Evolutionary conservation across 1,140 invertebrate species (phyloP).

Genomic region (Archegozetes longisetosus): DNA sequence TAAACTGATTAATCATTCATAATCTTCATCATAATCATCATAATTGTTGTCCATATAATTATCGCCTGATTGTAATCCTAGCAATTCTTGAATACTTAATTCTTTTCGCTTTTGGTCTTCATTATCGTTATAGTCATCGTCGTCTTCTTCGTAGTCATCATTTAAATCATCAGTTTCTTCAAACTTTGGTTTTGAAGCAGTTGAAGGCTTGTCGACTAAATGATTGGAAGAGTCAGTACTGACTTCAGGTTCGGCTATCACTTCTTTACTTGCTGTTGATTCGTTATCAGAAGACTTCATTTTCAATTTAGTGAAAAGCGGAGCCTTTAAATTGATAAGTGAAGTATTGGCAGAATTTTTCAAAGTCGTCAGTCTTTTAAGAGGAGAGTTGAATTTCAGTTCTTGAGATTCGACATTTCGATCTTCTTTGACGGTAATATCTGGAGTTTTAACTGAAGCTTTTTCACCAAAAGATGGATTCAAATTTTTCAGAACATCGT

Average conservation of each 20-base stretch:
- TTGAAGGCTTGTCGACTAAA: background rate
- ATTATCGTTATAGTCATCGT: background rate
- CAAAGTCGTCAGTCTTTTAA: background rate
- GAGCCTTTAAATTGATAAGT: background rate
- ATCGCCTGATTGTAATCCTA: background rate
- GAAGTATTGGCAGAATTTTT: background rate
- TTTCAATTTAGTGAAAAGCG: background rate
- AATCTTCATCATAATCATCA: background rate
- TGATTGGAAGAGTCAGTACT: background rate
- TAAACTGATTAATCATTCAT: background rate
- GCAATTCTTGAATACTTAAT: background rate
- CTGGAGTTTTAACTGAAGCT: background rate
- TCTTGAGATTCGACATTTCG: background rate
- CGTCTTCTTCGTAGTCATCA: background rate
- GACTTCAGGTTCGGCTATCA: background rate
- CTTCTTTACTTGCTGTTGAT: background rate
- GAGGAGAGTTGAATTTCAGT: background rate
- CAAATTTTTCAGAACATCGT: constrained; percentile 78
- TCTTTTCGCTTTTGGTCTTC: background rate
- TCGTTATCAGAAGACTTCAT: background rate
- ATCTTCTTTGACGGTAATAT: background rate
- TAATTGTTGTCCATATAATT: background rate
- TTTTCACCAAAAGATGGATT: constrained; percentile 13
- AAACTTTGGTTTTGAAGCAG: background rate
- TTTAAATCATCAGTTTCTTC: background rate